Evolutionary conservation across 2,888 invertebrate species (phyloP).

Genomic region (Leptopilina myrica): DNA sequence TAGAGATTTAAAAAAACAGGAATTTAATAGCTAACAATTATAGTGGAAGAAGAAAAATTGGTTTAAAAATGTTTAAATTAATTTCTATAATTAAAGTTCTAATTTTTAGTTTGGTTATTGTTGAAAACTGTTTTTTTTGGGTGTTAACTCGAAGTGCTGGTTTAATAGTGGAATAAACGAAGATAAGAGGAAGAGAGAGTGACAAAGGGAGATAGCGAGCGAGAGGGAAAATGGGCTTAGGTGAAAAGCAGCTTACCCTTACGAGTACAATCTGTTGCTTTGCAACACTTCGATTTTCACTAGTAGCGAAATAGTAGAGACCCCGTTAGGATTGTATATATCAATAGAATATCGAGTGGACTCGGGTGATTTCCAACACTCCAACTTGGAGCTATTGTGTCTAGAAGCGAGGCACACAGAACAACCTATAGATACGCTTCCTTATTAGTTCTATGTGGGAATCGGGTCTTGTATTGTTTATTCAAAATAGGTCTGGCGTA

Average conservation of each 20-base stretch:
- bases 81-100: no score
- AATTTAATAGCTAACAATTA: no score
- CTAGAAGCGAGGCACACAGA: slow-evolving; percentile 17
- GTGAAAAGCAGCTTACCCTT: slow-evolving; percentile 59
- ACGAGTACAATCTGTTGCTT: slow-evolving; percentile 57
- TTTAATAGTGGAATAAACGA: slow-evolving; percentile 41
- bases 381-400: slow-evolving; percentile 31
- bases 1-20: no score
- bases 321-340: slow-evolving; percentile 32
- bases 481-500: slow-evolving; percentile 32
- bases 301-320: slow-evolving; percentile 47
- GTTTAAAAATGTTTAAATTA: no score
- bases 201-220: slow-evolving; percentile 45
- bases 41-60: no score
- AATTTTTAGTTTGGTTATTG: no score
- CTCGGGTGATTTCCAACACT: slow-evolving; percentile 33
- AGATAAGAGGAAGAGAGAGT: slow-evolving; percentile 44
- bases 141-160: slow-evolving; percentile 47
- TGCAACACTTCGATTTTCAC: slow-evolving; percentile 54
- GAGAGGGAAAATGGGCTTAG: slow-evolving; percentile 57
- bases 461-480: slow-evolving; percentile 23
- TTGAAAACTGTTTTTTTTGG: no score
- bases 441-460: slow-evolving; percentile 31
- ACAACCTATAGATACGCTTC: slow-evolving; percentile 20
- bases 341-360: slow-evolving; percentile 39